Base-by-base conservation (phyloP, 2,888 invertebrate species). In the Fabriciana adippe region DNA sequence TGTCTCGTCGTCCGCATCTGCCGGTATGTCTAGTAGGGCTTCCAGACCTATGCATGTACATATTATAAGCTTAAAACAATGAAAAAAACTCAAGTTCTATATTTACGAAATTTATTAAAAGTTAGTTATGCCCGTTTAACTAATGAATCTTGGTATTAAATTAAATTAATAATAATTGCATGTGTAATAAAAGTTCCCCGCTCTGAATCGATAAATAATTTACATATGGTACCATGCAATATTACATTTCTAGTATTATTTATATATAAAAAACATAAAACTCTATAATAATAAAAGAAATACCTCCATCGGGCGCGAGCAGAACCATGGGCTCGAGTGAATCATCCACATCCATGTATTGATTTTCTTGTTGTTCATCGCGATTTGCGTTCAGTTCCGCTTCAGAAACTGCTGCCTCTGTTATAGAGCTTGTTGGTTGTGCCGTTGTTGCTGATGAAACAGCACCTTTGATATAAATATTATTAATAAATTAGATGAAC, bases 1-100 rank as follows among this genome's bases (percentile, higher is more conserved):
- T 0, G 98, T 97, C 86, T 99, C 99, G 85, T 99, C 99, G 81
- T 99, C 98, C 1, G 98, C 97, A 85, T 98, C 98, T n/a, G 97
- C 96, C 15, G 98, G 97, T 63, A 98, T 95, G 79, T 98, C 98
- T 8, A 98, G 90, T 35, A 98, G 86, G 0, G 96, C 97, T 62
- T 97, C 97, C 74, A 97, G 95, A 59, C 95, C 95, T 78, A 88
- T 11, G 5, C 1, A n/a, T n/a, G 1, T 14, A 1, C 1, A 41
- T 41, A 11, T 41, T 41, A 41, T 41, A 41, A 41, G 1, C 1
- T 41, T 41, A 15, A 50, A 35, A 16, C 26, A 13, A 6, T 18
- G 59, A 64, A 64, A 11, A 54, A 47, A 48, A 48, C 15, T 16
- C 3, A 26, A 15, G n/a, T n/a, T 15, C 26, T 11, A 56, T 21